These are phyloP conservation scores for Rhinella marina DNA, from an alignment of 2,797 vertebrate genomes.

Conservation along the genomic window DNA sequence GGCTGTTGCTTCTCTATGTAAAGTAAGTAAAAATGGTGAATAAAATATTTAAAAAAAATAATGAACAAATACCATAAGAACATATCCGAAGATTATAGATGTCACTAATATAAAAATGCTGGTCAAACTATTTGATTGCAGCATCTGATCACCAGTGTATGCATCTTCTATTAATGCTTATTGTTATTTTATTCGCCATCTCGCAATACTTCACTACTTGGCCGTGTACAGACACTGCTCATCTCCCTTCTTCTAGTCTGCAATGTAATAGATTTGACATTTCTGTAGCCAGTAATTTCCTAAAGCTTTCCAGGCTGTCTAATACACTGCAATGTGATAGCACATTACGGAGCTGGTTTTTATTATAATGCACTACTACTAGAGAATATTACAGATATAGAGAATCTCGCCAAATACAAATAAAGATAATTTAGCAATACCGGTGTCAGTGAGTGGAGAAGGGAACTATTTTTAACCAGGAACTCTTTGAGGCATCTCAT, in stretches of 20 bases:
- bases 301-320: conserved; percentile 12
- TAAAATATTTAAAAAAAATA: too few species aligned
- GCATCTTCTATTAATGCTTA: neutral
- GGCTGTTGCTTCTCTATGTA: too few species aligned
- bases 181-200: neutral
- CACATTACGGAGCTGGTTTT: neutral
- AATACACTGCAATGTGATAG: conserved; percentile 3
- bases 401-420: neutral
- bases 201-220: neutral
- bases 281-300: neutral
- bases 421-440: neutral
- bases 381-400: neutral
- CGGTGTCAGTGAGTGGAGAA: neutral
- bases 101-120: too few species aligned
- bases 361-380: conserved; percentile 13
- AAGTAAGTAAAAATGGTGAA: too few species aligned
- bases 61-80: too few species aligned
- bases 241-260: neutral
- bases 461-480: neutral
- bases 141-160: too few species aligned
- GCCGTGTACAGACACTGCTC: neutral
- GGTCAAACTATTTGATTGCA: too few species aligned
- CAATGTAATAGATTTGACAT: conserved; percentile 7
- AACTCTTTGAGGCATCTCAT: neutral
- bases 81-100: too few species aligned